Evolutionary conservation across 2,888 invertebrate species (phyloP), one percentile per base, ranked within the genome.

Genomic region (Beris morrisii): DNA sequence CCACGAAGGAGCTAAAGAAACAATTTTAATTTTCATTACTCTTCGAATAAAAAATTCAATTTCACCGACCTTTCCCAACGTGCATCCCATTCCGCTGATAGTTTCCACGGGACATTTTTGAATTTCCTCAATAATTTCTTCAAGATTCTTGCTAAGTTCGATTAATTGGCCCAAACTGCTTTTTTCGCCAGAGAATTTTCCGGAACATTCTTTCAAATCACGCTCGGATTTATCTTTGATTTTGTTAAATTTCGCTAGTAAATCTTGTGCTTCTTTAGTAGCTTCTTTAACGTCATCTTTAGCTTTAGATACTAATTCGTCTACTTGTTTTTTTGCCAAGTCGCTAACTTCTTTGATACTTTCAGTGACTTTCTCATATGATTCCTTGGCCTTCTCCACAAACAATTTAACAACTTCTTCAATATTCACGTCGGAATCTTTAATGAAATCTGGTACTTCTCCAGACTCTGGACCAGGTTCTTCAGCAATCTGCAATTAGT

Each of bases 41-140:
- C 43, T 56, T 55, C 6, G 6, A 38, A 12, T 11, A 44, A 13
- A n/a, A 13, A 22, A 15, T 28, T 9, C 9, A 22, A 9, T 9
- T 15, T 13, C 15, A 48, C n/a, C 38, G 22, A 61, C 61, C 61
- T 61, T 61, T 13, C 61, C 50, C 28, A 61, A 22, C 9, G 61
- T 61, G 13, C 61, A 61, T 52, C 61, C 61, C 61, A 61, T 61
- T 50, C 61, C 55, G 11, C 43, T 48, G 7, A 56, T 56, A 11
- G 48, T 32, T 13, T 57, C 43, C 2, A n/a, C 32, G 5, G 56
- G 43, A 50, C 65, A 65, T 48, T 65, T 32, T 43, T 50, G 30
- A 9, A 65, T 44, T 48, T 65, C 50, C 12, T 46, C 22, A 9
- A 28, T 22, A 15, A 65, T 28, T 15, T 53, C 43, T 44, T 45